A percentile compares a stretch with the other conserved stretches of the same genome.
phyloP scores from a whole-genome alignment of 2,797 vertebrate genomes.

The Epinephelus malabaricus region DNA sequence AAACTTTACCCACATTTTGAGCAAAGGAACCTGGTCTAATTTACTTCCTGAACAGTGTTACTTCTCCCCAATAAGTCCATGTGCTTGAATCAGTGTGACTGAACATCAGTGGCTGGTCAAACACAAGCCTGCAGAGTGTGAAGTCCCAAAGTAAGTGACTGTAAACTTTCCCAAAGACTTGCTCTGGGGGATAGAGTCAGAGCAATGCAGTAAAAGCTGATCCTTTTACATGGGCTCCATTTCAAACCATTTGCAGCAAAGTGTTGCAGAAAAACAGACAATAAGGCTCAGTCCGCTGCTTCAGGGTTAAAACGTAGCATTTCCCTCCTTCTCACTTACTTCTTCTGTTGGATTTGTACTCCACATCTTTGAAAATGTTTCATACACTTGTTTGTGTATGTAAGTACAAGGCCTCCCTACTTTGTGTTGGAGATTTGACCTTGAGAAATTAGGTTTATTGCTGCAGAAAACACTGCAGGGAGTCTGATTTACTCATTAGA shows the following conservation, averaged over 20 bases:
- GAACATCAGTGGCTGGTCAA: neutral
- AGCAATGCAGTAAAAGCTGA: neutral
- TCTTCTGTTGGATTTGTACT: neutral
- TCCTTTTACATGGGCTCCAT: neutral
- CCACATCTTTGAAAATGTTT: constrained; percentile 6
- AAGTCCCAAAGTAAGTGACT: neutral
- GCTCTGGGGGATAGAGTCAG: neutral
- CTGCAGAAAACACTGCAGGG: constrained; percentile 14
- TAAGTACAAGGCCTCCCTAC: constrained; percentile 12
- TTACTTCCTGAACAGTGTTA: neutral
- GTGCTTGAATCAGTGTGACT: neutral
- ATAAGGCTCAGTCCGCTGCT: neutral
- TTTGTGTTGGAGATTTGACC: constrained; percentile 14
- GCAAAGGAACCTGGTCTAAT: neutral
- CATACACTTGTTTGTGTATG: neutral
- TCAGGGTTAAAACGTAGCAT: neutral
- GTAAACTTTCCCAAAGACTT: neutral
- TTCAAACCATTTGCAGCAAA: neutral
- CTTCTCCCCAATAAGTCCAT: neutral
- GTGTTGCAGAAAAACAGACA: neutral
- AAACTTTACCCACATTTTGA: constrained; percentile 7
- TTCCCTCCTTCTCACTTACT: neutral
- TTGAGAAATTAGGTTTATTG: constrained; percentile 32
- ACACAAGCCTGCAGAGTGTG: neutral
- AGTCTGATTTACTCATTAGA: constrained; percentile 18